Evolutionary conservation across 2,888 invertebrate species (phyloP).

Genomic region (Eilema sororculum): DNA sequence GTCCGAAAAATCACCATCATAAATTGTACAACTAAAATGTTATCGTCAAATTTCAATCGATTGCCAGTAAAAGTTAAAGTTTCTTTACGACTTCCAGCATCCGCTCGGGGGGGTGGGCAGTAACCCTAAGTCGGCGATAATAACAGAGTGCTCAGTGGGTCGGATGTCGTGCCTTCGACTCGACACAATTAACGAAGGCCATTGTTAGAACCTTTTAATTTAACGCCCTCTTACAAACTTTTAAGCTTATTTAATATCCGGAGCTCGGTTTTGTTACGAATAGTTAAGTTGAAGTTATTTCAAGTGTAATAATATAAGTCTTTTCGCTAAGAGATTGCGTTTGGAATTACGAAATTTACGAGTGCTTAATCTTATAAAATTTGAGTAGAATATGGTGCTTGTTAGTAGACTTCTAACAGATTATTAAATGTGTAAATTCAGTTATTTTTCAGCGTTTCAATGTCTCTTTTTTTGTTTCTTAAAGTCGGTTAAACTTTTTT

Average conservation of each 20-base stretch:
- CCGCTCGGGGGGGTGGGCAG: constrained; percentile 15
- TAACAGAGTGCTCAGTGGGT: constrained; percentile 30
- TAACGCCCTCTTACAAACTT: constrained; percentile 20
- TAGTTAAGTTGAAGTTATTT: not conserved
- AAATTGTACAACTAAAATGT: not conserved
- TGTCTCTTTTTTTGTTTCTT: no score
- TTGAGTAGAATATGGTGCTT: no score
- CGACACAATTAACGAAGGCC: constrained; percentile 36
- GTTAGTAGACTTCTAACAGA: no score
- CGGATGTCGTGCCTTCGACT: constrained; percentile 29
- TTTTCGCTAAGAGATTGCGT: not conserved
- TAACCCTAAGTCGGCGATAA: constrained; percentile 36
- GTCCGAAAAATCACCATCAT: not conserved
- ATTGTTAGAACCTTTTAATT: constrained; percentile 36
- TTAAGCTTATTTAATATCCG: not conserved
- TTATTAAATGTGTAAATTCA: no score
- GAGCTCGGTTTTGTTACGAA: not conserved
- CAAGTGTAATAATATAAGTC: not conserved
- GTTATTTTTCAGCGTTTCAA: no score
- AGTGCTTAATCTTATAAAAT: not conserved
- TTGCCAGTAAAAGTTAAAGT: constrained; percentile 38
- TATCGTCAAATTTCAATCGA: not conserved
- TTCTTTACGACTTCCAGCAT: constrained; percentile 39
- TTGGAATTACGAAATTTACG: not conserved
- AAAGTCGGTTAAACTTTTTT: no score